Evolutionary conservation across 2,797 vertebrate species (phyloP), one percentile per base, ranked within the genome.

Genomic region (Sternarchorhynchus goeldii): DNA sequence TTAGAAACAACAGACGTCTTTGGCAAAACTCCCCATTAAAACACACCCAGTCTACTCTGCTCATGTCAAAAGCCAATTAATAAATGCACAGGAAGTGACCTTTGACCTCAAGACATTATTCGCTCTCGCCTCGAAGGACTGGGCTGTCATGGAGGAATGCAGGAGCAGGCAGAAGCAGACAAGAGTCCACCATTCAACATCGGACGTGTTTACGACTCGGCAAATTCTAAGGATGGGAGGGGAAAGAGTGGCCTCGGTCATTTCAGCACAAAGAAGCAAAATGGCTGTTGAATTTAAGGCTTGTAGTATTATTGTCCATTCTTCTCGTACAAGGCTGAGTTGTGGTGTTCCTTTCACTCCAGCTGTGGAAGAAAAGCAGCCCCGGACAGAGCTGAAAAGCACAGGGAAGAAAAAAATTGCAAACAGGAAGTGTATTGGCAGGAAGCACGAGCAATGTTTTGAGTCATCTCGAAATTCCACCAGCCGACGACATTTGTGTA

Each of bases 31-130:
- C 21, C 31, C n/a, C 59, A 8, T 25, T 36, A 34, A 31, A 68
- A 71, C 68, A 74, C 55, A 55, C 77, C 70, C 84, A 84, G 83
- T 78, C 73, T 59, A 67, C 67, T 67, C 79, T 73, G 73, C 65
- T 66, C 62, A 71, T 85, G 82, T 85, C 80, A 85, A 66, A 84
- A 85, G 50, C 63, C 69, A 78, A 85, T 84, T 87, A 82, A 89
- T 90, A 90, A 89, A 87, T 87, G 86, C 84, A 89, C 89, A 89
- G 90, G 91, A 92, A 91, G 82, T 91, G 85, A 90, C 88, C 89
- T 90, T 83, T 91, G 88, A 90, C 87, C 83, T 59, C 2, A 62
- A 78, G 62, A 76, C 86, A 88, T 90, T 89, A 86, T 88, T 80
- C 73, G 76, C 81, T 77, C 81, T 77, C 86, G 82, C 85, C 85